Conservation (phyloP, 2,113 vertebrate genomes). For the Ceuthmochares aereus region DNA sequence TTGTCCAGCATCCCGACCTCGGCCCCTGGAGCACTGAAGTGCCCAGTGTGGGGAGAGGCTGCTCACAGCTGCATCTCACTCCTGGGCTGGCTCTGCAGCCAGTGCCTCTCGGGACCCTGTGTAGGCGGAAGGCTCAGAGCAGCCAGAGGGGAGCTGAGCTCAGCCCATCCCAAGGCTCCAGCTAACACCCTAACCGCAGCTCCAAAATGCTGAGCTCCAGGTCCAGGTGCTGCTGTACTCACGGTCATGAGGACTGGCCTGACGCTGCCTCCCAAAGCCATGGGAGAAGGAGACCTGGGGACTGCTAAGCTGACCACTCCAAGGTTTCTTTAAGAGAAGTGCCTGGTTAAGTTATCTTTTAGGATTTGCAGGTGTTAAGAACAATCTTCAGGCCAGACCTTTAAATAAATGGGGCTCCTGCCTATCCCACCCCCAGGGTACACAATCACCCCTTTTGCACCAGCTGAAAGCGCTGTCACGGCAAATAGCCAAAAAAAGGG, state of each 20-base stretch:
- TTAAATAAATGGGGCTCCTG: not conserved
- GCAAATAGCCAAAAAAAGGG: not conserved
- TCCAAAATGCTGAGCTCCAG: not conserved
- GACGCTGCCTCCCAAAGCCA: not conserved
- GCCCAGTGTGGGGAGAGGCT: not conserved
- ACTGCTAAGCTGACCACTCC: not conserved
- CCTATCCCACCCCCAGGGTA: not conserved
- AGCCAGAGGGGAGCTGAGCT: not conserved
- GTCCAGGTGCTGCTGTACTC: not conserved
- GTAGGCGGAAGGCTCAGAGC: conserved; percentile 1
- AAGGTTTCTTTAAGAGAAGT: not conserved
- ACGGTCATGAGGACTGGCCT: not conserved
- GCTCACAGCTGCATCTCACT: not conserved
- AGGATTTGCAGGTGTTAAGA: no score
- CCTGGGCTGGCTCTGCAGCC: not conserved
- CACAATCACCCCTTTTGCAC: not conserved
- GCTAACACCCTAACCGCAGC: not conserved
- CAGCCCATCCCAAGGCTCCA: not conserved
- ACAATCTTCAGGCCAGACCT: not conserved
- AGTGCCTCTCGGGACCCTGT: not conserved
- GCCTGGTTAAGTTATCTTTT: not conserved
- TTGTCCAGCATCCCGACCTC: not conserved
- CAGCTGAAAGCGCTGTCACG: not conserved
- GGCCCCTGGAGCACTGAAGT: not conserved
- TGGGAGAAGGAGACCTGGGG: not conserved